phyloP scores from a whole-genome alignment of 64 coral and sea anemone genomes.

The Acropora yongei region DNA sequence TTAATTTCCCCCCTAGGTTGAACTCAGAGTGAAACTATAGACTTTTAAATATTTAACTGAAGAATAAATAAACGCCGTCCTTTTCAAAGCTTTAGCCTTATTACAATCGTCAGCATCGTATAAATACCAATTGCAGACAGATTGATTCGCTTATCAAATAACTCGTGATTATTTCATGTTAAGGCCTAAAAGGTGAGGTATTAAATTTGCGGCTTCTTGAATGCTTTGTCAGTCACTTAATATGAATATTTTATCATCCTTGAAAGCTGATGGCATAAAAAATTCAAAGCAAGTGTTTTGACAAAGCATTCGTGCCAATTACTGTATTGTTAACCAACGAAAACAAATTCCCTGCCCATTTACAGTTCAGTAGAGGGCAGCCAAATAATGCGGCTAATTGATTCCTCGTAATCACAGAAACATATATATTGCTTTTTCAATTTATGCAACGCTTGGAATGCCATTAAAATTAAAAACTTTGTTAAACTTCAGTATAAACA shows the following conservation, averaged over 20 bases:
- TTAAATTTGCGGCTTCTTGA: background rate
- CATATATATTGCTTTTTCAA: background rate
- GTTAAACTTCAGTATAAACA: background rate
- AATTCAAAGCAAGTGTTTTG: too few relatives aligned
- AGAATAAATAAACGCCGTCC: too few relatives aligned
- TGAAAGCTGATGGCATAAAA: too few relatives aligned
- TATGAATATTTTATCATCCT: background rate
- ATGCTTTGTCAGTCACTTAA: background rate
- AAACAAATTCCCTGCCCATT: background rate
- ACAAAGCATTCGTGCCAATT: too few relatives aligned
- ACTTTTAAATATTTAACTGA: too few relatives aligned
- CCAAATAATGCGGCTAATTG: background rate
- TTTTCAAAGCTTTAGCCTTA: too few relatives aligned
- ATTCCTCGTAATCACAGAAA: background rate
- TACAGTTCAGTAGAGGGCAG: background rate
- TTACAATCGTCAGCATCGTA: too few relatives aligned
- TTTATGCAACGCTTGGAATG: background rate
- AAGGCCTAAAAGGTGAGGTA: background rate
- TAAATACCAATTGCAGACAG: too few relatives aligned
- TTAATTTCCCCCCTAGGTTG: too few relatives aligned
- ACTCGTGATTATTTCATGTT: background rate
- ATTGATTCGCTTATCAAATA: too few relatives aligned
- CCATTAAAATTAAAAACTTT: background rate
- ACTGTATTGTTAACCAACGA: background rate
- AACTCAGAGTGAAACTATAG: too few relatives aligned